Conservation (phyloP, 2,888 invertebrate species). For the Agrotis puta region DNA sequence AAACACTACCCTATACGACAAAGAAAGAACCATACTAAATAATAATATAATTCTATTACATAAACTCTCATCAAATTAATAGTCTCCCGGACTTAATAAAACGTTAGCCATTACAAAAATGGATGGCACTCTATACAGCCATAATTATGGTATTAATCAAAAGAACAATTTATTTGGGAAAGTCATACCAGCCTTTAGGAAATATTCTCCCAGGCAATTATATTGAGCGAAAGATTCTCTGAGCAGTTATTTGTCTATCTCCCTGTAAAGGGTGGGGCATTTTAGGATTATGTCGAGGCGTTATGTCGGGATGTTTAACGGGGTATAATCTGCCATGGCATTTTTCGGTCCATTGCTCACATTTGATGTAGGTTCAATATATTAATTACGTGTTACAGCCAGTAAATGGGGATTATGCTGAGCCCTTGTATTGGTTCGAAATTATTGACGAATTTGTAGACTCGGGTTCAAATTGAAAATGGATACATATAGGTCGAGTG, state of each 20-base stretch:
- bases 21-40: slow-evolving; percentile 28
- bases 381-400: slow-evolving; percentile 48
- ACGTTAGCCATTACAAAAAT: slow-evolving; percentile 53
- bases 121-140: slow-evolving; percentile 50
- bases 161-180: slow-evolving; percentile 59
- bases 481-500: slow-evolving; percentile 36
- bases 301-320: slow-evolving; percentile 66
- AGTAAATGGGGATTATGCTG: slow-evolving; percentile 28
- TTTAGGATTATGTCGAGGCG: slow-evolving; percentile 59
- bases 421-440: slow-evolving; percentile 35
- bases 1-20: background rate
- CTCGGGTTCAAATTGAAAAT: slow-evolving; percentile 37
- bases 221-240: slow-evolving; percentile 52
- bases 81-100: slow-evolving; percentile 54
- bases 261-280: slow-evolving; percentile 28
- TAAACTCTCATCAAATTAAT: slow-evolving; percentile 42
- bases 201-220: slow-evolving; percentile 58
- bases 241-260: slow-evolving; percentile 56
- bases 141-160: slow-evolving; percentile 61
- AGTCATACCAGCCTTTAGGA: slow-evolving; percentile 51
- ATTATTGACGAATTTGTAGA: slow-evolving; percentile 52
- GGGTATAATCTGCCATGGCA: slow-evolving; percentile 69
- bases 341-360: slow-evolving; percentile 69
- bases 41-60: slow-evolving; percentile 40
- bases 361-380: slow-evolving; percentile 58